These are phyloP conservation scores for Ormyrus pomaceus DNA, from an alignment of 2,888 invertebrate species.

Conservation along the genomic window DNA sequence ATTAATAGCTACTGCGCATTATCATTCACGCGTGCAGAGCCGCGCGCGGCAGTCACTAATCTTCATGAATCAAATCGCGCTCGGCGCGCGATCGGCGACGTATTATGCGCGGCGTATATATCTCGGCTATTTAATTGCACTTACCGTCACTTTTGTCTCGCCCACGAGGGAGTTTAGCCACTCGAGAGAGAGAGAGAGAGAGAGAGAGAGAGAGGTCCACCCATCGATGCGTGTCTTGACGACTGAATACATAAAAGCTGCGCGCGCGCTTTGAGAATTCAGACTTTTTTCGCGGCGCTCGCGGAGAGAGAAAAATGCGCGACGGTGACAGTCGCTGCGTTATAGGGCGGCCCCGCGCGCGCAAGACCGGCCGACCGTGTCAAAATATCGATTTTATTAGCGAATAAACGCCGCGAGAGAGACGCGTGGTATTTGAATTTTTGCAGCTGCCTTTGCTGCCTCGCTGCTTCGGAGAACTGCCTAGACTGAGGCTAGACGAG, in stretches of 20 bases:
- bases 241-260: no score
- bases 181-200: not conserved
- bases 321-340: not conserved
- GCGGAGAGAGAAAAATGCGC: no score
- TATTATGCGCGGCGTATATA: no score
- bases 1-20: constrained; percentile 73
- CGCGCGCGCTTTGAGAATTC: no score
- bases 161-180: constrained; percentile 45
- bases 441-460: no score
- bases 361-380: not conserved
- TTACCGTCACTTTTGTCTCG: constrained; percentile 52
- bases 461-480: not conserved
- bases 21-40: constrained; percentile 67
- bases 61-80: constrained; percentile 63
- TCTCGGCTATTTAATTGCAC: constrained; percentile 49
- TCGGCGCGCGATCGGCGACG: no score
- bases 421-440: no score
- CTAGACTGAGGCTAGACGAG: constrained; percentile 11
- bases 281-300: no score
- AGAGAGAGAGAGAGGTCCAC: not conserved
- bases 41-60: constrained; percentile 63
- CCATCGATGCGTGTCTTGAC: no score
- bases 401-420: constrained; percentile 17
- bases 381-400: constrained; percentile 31
- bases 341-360: not conserved